Percentiles rank a stretch among this genome's conserved stretches.
These are phyloP conservation scores for Drosophila pseudotalamancana DNA, from an alignment of 2,888 invertebrate genomes.

Conservation along the genomic window DNA sequence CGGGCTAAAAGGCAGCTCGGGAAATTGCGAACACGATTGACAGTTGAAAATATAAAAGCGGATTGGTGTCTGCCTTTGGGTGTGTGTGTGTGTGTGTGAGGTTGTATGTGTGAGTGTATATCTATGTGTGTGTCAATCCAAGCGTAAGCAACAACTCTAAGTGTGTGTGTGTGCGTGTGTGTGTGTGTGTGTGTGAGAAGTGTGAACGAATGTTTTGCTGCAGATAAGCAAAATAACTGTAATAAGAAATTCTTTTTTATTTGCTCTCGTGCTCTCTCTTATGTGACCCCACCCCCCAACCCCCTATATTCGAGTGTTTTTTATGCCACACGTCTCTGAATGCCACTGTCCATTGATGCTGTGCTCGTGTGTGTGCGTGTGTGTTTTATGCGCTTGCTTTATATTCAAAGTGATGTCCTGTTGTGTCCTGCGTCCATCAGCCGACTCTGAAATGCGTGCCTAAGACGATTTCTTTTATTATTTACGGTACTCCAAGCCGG, in stretches of 20 bases:
- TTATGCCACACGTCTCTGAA: constrained; percentile 69
- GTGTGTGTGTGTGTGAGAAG: constrained; percentile 44
- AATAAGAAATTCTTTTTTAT: constrained; percentile 79
- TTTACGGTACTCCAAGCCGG: constrained; percentile 57
- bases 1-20: background rate
- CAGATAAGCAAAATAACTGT: constrained; percentile 80
- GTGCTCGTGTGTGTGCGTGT: constrained; percentile 18
- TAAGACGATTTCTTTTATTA: constrained; percentile 81
- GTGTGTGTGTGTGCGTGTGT: background rate
- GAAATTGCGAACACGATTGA: constrained; percentile 75
- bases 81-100: constrained; percentile 1
- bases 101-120: constrained; percentile 9
- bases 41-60: constrained; percentile 82
- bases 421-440: constrained; percentile 70
- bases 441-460: constrained; percentile 71
- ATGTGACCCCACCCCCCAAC: background rate
- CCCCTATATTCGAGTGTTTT: constrained; percentile 57
- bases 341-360: constrained; percentile 42
- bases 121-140: constrained; percentile 25
- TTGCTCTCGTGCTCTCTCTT: constrained; percentile 45
- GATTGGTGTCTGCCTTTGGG: constrained; percentile 67
- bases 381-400: constrained; percentile 78
- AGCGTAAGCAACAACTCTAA: constrained; percentile 8
- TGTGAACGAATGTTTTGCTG: constrained; percentile 79
- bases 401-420: constrained; percentile 80